phyloP scores from a whole-genome alignment of 2,113 vertebrate genomes.

The Heterocephalus glaber region DNA sequence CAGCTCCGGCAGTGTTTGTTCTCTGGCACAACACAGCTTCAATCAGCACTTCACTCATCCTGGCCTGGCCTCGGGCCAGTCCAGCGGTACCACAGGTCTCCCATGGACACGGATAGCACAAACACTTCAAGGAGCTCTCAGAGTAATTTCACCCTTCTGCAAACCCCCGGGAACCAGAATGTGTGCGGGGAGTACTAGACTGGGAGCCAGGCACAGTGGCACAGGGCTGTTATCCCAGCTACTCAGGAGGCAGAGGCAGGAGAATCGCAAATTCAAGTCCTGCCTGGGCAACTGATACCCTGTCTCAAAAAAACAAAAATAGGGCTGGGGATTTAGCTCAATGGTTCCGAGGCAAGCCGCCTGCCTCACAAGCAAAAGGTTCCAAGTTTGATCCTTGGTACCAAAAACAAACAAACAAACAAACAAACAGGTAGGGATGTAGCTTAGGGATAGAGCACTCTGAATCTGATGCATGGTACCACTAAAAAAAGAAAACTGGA shows the following conservation, averaged over 20 bases:
- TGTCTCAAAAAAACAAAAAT: not conserved
- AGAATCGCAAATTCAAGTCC: not conserved
- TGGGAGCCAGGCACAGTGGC: not conserved
- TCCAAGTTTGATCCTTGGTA: too few species aligned
- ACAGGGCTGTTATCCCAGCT: not conserved
- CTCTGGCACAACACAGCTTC: not conserved
- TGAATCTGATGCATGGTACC: not conserved
- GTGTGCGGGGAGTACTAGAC: not conserved
- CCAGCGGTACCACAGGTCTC: not conserved
- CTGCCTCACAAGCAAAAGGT: too few species aligned
- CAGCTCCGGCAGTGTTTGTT: not conserved
- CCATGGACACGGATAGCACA: rapidly evolving
- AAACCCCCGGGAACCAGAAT: not conserved
- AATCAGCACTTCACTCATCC: not conserved
- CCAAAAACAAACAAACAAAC: too few species aligned
- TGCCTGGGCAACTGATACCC: not conserved
- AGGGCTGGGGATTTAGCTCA: too few species aligned
- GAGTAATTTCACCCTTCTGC: too few species aligned
- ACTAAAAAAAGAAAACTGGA: not conserved
- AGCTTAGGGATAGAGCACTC: not conserved
- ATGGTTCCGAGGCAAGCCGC: too few species aligned
- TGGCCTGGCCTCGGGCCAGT: rapidly evolving
- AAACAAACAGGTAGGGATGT: not conserved
- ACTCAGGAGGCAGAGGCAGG: not conserved
- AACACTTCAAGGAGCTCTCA: not conserved